Conservation (phyloP, 2,113 vertebrate species). For the Antechinus flavipes region DNA sequence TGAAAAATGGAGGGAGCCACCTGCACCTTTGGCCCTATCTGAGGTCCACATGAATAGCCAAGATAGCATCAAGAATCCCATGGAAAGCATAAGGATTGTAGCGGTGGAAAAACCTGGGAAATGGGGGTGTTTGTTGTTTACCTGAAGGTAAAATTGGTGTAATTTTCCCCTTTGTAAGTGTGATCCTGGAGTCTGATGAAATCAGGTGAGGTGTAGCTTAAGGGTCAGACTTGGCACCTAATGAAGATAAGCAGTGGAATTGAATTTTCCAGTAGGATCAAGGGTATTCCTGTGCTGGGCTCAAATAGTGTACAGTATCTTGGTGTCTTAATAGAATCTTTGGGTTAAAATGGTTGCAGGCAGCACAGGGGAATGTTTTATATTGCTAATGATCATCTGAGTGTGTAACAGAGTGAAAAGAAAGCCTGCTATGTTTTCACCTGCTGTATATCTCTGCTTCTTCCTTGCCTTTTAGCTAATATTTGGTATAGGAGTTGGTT, state of each 20-base stretch:
- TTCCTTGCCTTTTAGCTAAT: background rate
- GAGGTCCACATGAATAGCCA: background rate
- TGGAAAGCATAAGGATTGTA: slow-evolving; percentile 12
- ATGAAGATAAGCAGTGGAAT: slow-evolving; percentile 32
- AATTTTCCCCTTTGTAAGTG: slow-evolving; percentile 43
- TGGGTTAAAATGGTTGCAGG: background rate
- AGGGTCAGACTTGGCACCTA: slow-evolving; percentile 15
- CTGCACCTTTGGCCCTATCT: background rate
- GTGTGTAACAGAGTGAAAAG: background rate
- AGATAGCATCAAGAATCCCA: background rate
- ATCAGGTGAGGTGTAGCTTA: background rate
- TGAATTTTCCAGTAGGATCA: slow-evolving; percentile 18
- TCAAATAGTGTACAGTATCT: background rate
- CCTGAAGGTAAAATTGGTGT: slow-evolving; percentile 31
- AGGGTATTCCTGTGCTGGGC: background rate
- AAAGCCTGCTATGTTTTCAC: slow-evolving; percentile 30
- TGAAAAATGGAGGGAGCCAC: background rate
- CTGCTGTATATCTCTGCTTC: background rate
- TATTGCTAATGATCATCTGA: slow-evolving; percentile 16
- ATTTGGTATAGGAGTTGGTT: background rate
- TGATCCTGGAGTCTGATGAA: background rate
- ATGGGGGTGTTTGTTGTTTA: background rate
- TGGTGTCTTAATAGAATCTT: slow-evolving; percentile 5
- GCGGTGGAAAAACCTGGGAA: slow-evolving; percentile 21
- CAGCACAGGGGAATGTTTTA: background rate